Percentiles rank a stretch among this genome's conserved stretches.
phyloP scores from a whole-genome alignment of 2,888 invertebrate genomes.

The Bruchidius siliquastri region DNA sequence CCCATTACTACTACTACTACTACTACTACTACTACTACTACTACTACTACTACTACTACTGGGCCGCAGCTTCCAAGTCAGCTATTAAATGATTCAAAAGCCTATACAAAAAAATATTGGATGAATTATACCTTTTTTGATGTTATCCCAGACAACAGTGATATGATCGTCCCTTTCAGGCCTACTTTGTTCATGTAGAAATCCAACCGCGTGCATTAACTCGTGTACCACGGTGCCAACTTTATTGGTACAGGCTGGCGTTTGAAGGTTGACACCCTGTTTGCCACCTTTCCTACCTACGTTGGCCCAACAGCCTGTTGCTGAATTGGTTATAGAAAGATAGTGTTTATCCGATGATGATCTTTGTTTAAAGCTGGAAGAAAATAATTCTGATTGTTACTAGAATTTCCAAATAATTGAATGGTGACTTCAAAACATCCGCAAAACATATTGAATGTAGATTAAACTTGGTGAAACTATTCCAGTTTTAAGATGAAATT shows the following conservation, averaged over 20 bases:
- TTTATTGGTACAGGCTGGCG: constrained; percentile 67
- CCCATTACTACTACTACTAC: too few species aligned
- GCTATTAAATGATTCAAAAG: too few species aligned
- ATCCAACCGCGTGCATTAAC: constrained; percentile 73
- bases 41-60: too few species aligned
- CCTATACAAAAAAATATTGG: too few species aligned
- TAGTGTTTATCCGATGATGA: constrained; percentile 60
- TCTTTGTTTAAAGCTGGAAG: constrained; percentile 58
- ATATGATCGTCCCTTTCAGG: constrained; percentile 49
- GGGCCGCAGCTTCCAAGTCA: too few species aligned
- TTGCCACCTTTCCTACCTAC: constrained; percentile 66
- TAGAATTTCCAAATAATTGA: too few species aligned
- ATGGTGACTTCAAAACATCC: too few species aligned
- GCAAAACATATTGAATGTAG: too few species aligned
- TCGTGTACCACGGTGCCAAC: constrained; percentile 76
- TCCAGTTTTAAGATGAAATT: too few species aligned
- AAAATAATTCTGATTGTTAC: not conserved
- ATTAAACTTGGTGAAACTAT: too few species aligned
- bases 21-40: too few species aligned
- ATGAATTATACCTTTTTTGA: constrained; percentile 61
- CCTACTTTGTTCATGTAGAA: constrained; percentile 78
- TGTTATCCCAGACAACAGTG: constrained; percentile 63
- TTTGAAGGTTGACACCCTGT: constrained; percentile 61
- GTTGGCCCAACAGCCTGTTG: constrained; percentile 77
- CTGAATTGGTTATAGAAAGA: constrained; percentile 62